Percentiles rank a stretch among this genome's conserved stretches.
These are phyloP conservation scores for Thera britannica DNA, from an alignment of 2,888 invertebrate species.

Conservation along the genomic window DNA sequence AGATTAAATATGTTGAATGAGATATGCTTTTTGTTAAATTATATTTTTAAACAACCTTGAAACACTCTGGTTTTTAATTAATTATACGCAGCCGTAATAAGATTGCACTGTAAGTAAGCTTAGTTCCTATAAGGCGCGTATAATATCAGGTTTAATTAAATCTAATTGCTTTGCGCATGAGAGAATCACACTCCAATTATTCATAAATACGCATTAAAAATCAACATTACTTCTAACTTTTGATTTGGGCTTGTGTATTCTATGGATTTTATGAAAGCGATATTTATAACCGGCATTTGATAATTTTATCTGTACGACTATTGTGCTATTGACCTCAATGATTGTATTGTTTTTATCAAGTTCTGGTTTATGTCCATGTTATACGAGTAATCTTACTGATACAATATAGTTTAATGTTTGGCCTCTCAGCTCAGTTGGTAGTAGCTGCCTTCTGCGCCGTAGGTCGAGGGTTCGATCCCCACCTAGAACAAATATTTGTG, in stretches of 20 bases:
- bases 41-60: too few relatives aligned
- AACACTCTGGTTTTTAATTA: too few relatives aligned
- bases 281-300: background rate
- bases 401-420: background rate
- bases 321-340: slow-evolving; percentile 8
- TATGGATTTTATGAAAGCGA: background rate
- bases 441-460: too few relatives aligned
- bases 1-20: too few relatives aligned
- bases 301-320: background rate
- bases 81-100: background rate
- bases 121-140: background rate
- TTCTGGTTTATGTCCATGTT: slow-evolving; percentile 8
- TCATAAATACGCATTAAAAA: background rate
- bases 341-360: slow-evolving; percentile 10
- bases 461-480: too few relatives aligned
- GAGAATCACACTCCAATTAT: background rate
- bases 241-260: background rate
- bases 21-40: too few relatives aligned
- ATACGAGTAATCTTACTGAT: background rate
- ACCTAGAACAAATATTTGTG: too few relatives aligned
- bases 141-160: background rate
- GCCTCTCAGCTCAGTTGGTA: too few relatives aligned
- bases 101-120: background rate
- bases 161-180: background rate
- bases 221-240: background rate